Evolutionary conservation across 92 coral and sea anemone species (phyloP), one percentile per base, ranked within the genome.

Genomic region (Diadumene lineata): DNA sequence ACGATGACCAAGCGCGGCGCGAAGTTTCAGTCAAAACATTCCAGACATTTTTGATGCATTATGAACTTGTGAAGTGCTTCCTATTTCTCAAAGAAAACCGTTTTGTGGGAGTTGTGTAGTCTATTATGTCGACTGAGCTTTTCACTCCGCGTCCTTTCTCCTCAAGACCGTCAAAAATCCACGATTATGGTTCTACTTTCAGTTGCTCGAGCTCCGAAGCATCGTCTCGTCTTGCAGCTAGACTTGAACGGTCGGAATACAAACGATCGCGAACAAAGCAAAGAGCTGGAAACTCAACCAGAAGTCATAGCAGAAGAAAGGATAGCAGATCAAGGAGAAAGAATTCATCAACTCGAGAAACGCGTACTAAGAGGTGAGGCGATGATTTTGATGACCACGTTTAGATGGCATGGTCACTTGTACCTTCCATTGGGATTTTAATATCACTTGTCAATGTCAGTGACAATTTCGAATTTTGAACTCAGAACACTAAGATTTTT

Each of bases 211-310:
- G 89, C 78, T 85, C 81, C 13, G 87, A 88, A 78, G 94, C 98
- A 24, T 94, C 98, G 1, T 86, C 94, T 7, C 86, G 98, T 25
- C 89, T 94, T 31, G 92, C 97, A 25, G 98, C 98, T 15, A 85
- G 97, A 19, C 83, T 94, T 31, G 98, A 94, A 78, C 84, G 97
- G 33, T 94, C 98, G 31, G 98, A 89, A 60, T 86, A 91, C 87
- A 92, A 90, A 61, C 83, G 98, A 75, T 88, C 98, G 64, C 88
- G 96, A 7, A 92, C 96, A 81, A 92, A 89, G 69, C 89, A 85
- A 69, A 83, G 88, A 21, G 53, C 86, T 34, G 85, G 84, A 60
- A 84, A 84, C 73, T 84, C 97, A 22, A 28, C 83, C 26, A 81
- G 79, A 44, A 72, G 69, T 38, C 77, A 80, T 34, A 67, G 81